These are phyloP conservation scores for Oxyura jamaicensis DNA, from an alignment of 2,113 vertebrate species.

Conservation along the genomic window DNA sequence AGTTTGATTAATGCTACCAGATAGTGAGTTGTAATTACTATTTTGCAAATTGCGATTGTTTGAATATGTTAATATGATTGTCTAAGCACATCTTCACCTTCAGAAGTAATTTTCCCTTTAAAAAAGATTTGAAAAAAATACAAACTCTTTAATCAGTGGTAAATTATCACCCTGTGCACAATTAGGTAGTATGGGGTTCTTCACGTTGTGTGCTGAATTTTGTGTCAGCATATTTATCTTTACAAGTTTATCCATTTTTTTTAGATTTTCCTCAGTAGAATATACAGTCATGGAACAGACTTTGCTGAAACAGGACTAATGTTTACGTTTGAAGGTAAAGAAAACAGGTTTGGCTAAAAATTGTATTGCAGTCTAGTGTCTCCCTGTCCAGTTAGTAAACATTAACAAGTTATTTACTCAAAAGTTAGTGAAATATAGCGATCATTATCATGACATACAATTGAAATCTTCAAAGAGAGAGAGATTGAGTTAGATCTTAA, in stretches of 20 bases:
- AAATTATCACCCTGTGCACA: slow-evolving; percentile 81
- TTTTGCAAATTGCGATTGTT: slow-evolving; percentile 84
- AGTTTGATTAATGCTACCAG: slow-evolving; percentile 83
- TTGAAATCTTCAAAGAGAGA: neutral
- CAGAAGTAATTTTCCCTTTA: slow-evolving; percentile 82
- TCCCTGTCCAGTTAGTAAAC: too few species aligned
- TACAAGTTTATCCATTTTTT: slow-evolving; percentile 60
- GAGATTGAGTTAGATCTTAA: neutral
- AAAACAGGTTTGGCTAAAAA: neutral
- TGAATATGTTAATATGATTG: slow-evolving; percentile 88
- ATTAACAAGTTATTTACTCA: neutral
- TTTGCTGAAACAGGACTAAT: neutral
- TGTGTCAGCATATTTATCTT: slow-evolving; percentile 48
- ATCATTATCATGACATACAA: neutral
- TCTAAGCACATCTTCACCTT: slow-evolving; percentile 89
- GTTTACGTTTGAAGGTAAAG: neutral
- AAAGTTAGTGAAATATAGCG: neutral
- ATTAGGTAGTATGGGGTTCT: slow-evolving; percentile 44
- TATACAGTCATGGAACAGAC: neutral
- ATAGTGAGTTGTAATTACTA: slow-evolving; percentile 87
- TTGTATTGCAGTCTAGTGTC: neutral
- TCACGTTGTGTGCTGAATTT: slow-evolving; percentile 23
- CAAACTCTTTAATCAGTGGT: slow-evolving; percentile 84
- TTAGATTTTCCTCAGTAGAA: slow-evolving; percentile 1
- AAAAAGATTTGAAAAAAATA: slow-evolving; percentile 68